Base-by-base conservation (phyloP, 2,797 vertebrate genomes). In the Gouania willdenowi region DNA sequence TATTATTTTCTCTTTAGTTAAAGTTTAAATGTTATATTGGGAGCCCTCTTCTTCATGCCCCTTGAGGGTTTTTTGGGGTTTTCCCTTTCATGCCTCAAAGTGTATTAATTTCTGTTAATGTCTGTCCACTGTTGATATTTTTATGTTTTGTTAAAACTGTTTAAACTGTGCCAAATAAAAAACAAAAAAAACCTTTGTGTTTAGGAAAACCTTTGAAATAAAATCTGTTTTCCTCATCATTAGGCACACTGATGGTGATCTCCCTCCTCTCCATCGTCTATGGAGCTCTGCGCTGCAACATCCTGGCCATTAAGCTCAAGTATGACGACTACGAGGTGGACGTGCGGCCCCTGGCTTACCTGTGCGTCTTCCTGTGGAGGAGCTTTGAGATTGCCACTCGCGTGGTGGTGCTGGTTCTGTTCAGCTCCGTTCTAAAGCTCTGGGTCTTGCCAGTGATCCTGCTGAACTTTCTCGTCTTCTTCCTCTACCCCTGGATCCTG, bases 281-380 rank as follows among this genome's bases (percentile, higher is more conserved):
- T 0, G 97, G 97, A 14, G 97, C 97, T 3, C 80, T 98, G 43
- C 92, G 94, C 62, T 98, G 95, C 89, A 99, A 98, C 85, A 95
- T 99, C 71, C 86, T 99, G 70, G 94, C 97, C 42, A 97, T 99
- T 47, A 97, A 94, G 87, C 94, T 99, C 39, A 95, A 96, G 66
- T 98, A 99, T 0, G 94, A 98, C 0, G 93, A 97, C 44, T 98
- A 98, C 0, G 90, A 94, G 6, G 64, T 99, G 61, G 91, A 82
- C 0, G 86, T 98, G 45, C 90, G 87, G 23, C 93, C 95, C 1
- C 51, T 79, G 1, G 94, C 97, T 26, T 98, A 98, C 50, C 43
- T 98, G 46, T 94, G 93, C 71, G 92, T 98, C 48, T 92, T 98
- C 84, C 67, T 98, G 68, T 99, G 96, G 97, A 87, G 95, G 32